These are phyloP conservation scores for Austrofundulus limnaeus DNA, from an alignment of 2,113 vertebrate species.

Conservation along the genomic window DNA sequence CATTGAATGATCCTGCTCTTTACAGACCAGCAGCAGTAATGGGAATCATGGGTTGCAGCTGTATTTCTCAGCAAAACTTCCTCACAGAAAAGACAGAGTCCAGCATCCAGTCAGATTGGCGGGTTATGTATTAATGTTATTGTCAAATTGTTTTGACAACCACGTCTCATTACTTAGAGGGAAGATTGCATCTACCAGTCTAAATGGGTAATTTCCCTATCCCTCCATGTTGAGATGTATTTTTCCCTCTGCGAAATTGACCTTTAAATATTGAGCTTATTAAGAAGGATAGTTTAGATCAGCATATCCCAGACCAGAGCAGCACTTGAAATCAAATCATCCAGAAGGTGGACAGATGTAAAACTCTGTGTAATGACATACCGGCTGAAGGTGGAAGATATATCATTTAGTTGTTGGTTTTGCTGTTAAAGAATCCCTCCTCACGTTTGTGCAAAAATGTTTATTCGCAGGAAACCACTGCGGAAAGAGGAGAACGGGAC, in stretches of 20 bases:
- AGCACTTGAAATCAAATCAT: slow-evolving; percentile 62
- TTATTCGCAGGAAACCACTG: slow-evolving; percentile 90
- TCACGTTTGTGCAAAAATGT: slow-evolving; percentile 48
- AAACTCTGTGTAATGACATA: slow-evolving; percentile 63
- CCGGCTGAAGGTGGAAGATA: slow-evolving; percentile 11
- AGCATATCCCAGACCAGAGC: slow-evolving; percentile 41
- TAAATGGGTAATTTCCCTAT: slow-evolving; percentile 61
- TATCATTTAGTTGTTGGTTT: not conserved
- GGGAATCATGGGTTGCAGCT: slow-evolving; percentile 45
- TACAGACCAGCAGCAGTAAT: slow-evolving; percentile 56
- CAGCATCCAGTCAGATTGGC: slow-evolving; percentile 27
- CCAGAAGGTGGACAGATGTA: slow-evolving; percentile 53
- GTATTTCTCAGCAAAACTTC: slow-evolving; percentile 45
- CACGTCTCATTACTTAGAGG: slow-evolving; percentile 53
- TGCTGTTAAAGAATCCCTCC: slow-evolving; percentile 27
- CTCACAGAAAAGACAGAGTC: slow-evolving; percentile 15
- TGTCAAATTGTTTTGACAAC: slow-evolving; percentile 53
- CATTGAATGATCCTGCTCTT: slow-evolving; percentile 68
- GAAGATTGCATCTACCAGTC: slow-evolving; percentile 51
- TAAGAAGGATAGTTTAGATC: slow-evolving; percentile 60
- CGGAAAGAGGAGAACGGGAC: slow-evolving; percentile 96
- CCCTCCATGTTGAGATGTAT: slow-evolving; percentile 50
- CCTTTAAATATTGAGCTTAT: slow-evolving; percentile 71
- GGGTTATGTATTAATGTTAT: slow-evolving; percentile 49
- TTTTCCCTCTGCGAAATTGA: slow-evolving; percentile 62